phyloP scores from a whole-genome alignment of 1,140 invertebrate species.

The Araneus ventricosus region DNA sequence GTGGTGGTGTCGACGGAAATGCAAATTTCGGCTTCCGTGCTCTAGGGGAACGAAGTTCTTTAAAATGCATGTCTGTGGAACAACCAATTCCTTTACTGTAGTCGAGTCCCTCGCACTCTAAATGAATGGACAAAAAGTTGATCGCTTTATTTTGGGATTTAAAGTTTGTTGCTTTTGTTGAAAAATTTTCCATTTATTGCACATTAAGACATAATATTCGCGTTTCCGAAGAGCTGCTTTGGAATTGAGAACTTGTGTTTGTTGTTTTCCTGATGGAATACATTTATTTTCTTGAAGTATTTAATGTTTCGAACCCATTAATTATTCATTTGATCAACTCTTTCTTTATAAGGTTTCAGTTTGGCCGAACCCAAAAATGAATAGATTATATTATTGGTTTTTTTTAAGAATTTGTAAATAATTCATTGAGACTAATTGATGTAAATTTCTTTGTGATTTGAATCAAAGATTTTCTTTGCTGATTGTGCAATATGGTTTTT shows the following conservation, averaged over 20 bases:
- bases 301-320: not conserved
- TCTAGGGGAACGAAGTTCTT: not conserved
- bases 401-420: too few relatives aligned
- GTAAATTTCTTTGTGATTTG: too few relatives aligned
- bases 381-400: too few relatives aligned
- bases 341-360: too few relatives aligned
- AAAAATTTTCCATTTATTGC: not conserved
- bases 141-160: not conserved
- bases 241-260: not conserved
- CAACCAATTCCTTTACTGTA: not conserved
- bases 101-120: not conserved
- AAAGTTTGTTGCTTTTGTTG: not conserved
- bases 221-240: not conserved
- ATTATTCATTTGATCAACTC: not conserved
- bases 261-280: not conserved
- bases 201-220: not conserved
- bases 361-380: too few relatives aligned
- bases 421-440: too few relatives aligned
- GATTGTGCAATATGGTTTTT: too few relatives aligned
- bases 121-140: not conserved
- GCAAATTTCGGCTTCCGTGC: not conserved
- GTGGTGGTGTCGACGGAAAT: not conserved
- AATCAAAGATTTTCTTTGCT: too few relatives aligned
- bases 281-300: not conserved
- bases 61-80: not conserved